Evolutionary conservation across 2,888 invertebrate species (phyloP), one percentile per base, ranked within the genome.

Genomic region (Habroteleia sp.): DNA sequence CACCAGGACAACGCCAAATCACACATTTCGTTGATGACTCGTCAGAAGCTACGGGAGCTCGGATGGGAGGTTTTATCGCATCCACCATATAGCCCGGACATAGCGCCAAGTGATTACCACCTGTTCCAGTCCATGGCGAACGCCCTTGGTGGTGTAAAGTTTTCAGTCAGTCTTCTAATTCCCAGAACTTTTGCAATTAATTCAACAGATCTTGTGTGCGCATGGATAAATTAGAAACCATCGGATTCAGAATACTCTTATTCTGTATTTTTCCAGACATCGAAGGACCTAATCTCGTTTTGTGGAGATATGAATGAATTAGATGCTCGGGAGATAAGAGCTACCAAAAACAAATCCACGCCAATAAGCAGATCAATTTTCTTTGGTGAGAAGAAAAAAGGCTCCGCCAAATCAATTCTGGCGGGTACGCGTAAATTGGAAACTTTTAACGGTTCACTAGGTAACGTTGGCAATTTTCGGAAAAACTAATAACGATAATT

Each of bases 331-430:
- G 14, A n/a, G 16, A 37, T 7, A 52, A 11, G 7, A 52, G 35
- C 1, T 52, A 23, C 52, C 52, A 48, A 33, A 48, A 33, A n/a
- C 0, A 48, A 8, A 3, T 48, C 33, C 16, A 48, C 33, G 7
- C 48, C 48, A 14, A 52, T 52, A 1, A 52, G 33, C 10, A 37
- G n/a, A 14, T 52, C 52, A 25, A 54, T 33, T 14, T 27, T 27
- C 37, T 39, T 37, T 1, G 37, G 54, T 8, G 16, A 27, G 10
- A 11, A 27, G 10, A 54, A 39, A n/a, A n/a, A 6, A 4, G 23
- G 79, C 75, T 35, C 66, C 58, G 11, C 41, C 10, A 41, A 23
- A 2, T 79, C 27, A 1, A 77, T 78, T 0, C 14, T 7, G 4
- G 35, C 2, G 1, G 35, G 35, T 35, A 35, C 1, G 7, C 6